These are phyloP conservation scores for Amphiprion ocellaris DNA, from an alignment of 2,113 vertebrate species.

Conservation along the genomic window DNA sequence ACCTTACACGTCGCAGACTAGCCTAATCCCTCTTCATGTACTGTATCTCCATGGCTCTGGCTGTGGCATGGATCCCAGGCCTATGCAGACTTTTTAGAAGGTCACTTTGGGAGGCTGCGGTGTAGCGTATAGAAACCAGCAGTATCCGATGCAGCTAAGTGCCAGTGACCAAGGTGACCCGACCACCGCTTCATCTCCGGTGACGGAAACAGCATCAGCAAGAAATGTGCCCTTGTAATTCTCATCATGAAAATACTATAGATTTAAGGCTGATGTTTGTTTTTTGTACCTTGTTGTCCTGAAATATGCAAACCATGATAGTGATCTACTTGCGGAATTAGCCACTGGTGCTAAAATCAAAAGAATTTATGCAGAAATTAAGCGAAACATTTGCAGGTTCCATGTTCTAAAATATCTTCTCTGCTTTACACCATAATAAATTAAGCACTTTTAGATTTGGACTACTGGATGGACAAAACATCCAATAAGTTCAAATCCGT, in stretches of 20 bases:
- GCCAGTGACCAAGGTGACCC: constrained; percentile 51
- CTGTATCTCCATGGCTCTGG: not conserved
- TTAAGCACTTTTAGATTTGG: no score
- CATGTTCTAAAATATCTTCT: not conserved
- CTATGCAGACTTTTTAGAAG: constrained; percentile 50
- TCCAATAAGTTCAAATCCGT: no score
- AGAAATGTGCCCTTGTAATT: not conserved
- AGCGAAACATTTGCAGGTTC: not conserved
- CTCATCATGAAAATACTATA: not conserved
- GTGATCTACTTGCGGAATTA: not conserved
- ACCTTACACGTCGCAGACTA: constrained; percentile 13
- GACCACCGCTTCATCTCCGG: not conserved
- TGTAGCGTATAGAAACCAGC: constrained; percentile 34
- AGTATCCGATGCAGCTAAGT: constrained; percentile 35
- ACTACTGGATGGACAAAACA: no score
- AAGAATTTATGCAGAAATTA: not conserved
- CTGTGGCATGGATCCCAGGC: constrained; percentile 30
- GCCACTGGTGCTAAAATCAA: not conserved
- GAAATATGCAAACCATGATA: not conserved
- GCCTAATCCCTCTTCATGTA: constrained; percentile 36
- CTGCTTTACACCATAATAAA: no score
- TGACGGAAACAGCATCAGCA: constrained; percentile 17
- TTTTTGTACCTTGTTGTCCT: not conserved
- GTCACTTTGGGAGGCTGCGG: constrained; percentile 53
- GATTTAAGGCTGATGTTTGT: not conserved